phyloP scores from a whole-genome alignment of 37 sponge, comb jelly and placozoan species.

The Tethya wilhelma region DNA sequence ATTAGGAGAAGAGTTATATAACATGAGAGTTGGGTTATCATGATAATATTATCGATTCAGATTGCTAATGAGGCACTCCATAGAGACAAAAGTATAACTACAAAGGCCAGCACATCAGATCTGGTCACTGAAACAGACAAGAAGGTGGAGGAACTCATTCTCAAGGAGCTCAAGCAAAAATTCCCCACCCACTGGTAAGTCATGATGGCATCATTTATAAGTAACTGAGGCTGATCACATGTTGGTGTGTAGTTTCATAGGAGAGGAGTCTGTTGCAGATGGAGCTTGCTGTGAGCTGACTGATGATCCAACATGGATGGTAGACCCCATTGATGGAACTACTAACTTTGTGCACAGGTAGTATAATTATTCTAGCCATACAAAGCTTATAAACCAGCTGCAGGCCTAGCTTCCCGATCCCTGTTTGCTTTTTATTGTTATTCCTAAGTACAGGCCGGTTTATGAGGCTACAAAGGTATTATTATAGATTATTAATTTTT shows the following conservation, averaged over 20 bases:
- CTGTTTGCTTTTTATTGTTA: no score
- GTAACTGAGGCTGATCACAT: no score
- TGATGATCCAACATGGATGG: constrained; percentile 95
- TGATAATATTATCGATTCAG: constrained; percentile 18
- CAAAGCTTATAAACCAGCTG: no score
- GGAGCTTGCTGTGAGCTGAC: constrained; percentile 50
- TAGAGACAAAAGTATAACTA: constrained; percentile 44
- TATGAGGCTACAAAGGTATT: no score
- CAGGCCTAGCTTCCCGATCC: no score
- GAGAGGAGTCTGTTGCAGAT: constrained; percentile 73
- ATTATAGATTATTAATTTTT: no score
- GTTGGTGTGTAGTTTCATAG: constrained; percentile 95
- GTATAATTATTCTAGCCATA: no score
- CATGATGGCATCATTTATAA: no score
- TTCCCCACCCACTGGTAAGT: constrained; percentile 83
- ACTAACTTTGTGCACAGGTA: constrained; percentile 96
- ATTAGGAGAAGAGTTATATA: no score
- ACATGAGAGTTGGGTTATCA: neutral
- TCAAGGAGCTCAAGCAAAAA: constrained; percentile 53
- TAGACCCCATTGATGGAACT: constrained; percentile 99
- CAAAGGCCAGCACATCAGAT: constrained; percentile 74
- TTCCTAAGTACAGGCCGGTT: no score
- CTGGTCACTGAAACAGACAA: constrained; percentile 94
- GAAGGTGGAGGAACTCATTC: constrained; percentile 83
- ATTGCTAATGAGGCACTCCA: constrained; percentile 60